A percentile compares a stretch with the other conserved stretches of the same genome.
Conservation (phyloP, 2,113 vertebrate genomes). For the Chaetura pelagica region DNA sequence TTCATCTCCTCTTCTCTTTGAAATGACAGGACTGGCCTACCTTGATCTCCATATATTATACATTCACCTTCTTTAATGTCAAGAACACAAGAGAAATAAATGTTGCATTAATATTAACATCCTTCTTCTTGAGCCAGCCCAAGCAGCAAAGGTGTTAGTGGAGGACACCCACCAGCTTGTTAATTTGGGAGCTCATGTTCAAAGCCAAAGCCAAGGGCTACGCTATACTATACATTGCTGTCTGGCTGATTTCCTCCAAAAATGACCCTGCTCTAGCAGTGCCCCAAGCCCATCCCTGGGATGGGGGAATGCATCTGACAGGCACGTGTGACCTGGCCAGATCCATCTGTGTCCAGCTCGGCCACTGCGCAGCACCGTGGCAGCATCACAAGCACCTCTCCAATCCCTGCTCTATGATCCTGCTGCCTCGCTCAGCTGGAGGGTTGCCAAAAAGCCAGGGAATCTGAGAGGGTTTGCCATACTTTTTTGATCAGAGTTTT, state of each 20-base stretch:
- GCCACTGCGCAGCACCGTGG: neutral
- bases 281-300: fast-evolving
- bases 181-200: neutral
- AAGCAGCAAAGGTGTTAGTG: neutral
- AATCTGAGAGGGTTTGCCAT: neutral
- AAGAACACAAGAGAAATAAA: constrained; percentile 12
- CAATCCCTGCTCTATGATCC: neutral
- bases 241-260: neutral
- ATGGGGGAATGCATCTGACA: neutral
- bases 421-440: neutral
- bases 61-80: constrained; percentile 9
- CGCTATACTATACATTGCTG: fast-evolving
- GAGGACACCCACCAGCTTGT: neutral
- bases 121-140: neutral
- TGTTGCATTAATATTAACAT: constrained; percentile 17
- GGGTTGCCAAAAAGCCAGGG: neutral
- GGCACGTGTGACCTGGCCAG: neutral
- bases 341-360: neutral
- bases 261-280: neutral
- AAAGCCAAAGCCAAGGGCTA: neutral
- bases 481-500: neutral
- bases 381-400: neutral
- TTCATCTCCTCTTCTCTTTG: neutral
- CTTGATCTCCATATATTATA: constrained; percentile 2
- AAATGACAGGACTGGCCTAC: neutral